Evolutionary conservation across 2,888 invertebrate genomes (phyloP), one percentile per base, ranked within the genome.

Genomic region (Strigamia crassipes): DNA sequence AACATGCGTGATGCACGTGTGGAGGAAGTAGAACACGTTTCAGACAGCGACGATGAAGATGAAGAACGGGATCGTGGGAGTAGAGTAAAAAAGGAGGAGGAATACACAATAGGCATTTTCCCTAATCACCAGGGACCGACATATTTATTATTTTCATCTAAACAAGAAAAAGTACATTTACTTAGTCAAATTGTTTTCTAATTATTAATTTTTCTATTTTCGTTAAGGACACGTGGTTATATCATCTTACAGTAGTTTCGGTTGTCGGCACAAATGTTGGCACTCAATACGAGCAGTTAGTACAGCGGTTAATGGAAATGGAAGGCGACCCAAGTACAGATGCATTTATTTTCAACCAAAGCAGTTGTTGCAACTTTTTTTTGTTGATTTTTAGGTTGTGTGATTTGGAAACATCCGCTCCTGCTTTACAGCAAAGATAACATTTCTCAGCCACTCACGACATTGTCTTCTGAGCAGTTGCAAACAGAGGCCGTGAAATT

Each of bases 221-320:
- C 84, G 31, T n/a, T 15, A 15, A 90, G 90, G 91, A 91, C 85
- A 89, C 90, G 31, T 92, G 92, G 92, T 86, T 91, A 85, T 91
- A 91, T 86, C 91, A 91, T 85, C 86, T 92, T 85, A 97, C 96
- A 0, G 95, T 98, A 13, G 97, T 97, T 0, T 96, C 96, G 82
- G 96, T 96, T 4, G 89, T 89, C 23, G 94, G 95, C 0, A 93
- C 94, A 5, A 94, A 93, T 86, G 94, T 93, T 66, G 98, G 97
- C 80, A 97, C 98, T 0, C 96, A 97, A 87, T 98, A 96, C 87
- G 99, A 99, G 87, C 96, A 98, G 87, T 90, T 98, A 18, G 93
- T 97, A 73, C 96, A 97, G 88, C 96, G 96, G 88, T 91, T 99
- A 42, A 97, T 98, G 97, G 96, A 97, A 88, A 95, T 94, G 56